phyloP scores from a whole-genome alignment of 2,113 vertebrate species.

The Suricata suricatta region DNA sequence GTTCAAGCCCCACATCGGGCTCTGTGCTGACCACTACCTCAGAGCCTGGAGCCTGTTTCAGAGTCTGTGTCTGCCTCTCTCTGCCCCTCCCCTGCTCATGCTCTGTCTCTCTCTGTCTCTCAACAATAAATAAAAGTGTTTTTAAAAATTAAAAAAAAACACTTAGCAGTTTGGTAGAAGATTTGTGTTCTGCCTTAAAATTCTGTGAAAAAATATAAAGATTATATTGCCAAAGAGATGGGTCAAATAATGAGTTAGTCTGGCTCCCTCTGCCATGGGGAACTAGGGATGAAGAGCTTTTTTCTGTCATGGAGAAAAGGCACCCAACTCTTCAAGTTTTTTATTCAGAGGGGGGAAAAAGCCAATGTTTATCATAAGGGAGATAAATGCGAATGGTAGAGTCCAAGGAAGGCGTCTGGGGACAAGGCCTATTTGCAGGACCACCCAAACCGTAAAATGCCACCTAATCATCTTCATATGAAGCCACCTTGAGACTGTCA shows the following conservation, averaged over 20 bases:
- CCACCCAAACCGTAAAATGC: slow-evolving; percentile 5
- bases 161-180: background rate
- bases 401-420: background rate
- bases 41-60: too few species aligned
- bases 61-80: too few species aligned
- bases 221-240: background rate
- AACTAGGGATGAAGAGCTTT: background rate
- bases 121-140: too few species aligned
- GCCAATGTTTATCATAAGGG: background rate
- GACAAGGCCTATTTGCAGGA: background rate
- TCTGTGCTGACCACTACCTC: too few species aligned
- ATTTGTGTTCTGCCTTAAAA: background rate
- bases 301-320: background rate
- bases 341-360: background rate
- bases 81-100: too few species aligned
- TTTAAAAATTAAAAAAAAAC: too few species aligned
- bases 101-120: too few species aligned
- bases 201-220: background rate
- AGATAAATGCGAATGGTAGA: background rate
- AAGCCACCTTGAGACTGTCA: background rate
- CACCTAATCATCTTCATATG: background rate
- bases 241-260: background rate
- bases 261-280: background rate
- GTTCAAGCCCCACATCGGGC: too few species aligned
- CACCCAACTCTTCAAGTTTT: background rate